Evolutionary conservation across 2,797 vertebrate genomes (phyloP), one percentile per base, ranked within the genome.

Genomic region (Toxotes lorentzi): DNA sequence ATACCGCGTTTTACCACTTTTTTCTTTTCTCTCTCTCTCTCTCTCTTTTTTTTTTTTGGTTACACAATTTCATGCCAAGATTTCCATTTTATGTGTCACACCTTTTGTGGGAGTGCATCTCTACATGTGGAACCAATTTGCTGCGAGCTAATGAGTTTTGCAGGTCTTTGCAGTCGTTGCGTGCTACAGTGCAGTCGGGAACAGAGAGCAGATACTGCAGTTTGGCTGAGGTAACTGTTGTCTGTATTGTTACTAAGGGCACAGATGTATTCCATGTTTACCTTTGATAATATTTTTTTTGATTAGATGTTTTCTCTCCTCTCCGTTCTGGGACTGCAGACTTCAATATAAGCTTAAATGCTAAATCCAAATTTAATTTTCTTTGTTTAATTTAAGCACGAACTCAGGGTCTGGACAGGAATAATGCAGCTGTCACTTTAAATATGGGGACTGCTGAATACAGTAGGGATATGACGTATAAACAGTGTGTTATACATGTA

Each of bases 41-140:
- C n/a, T n/a, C n/a, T n/a, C n/a, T 54, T 54, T 70, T 82, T 62
- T 65, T 24, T 21, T 27, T 34, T 17, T 32, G 16, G 77, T 82
- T 74, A 84, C 86, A 88, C 64, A 86, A 85, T 86, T 81, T 87
- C 81, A 89, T 81, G 88, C 91, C 91, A 89, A 91, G 82, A 82
- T 76, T 92, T 91, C 77, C 71, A 81, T 91, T 93, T 92, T 91
- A 92, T 92, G 83, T 91, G 86, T 93, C 86, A 86, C 87, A 81
- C 89, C 85, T 83, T 89, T 91, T 89, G 86, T 86, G 86, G 77
- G 82, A 91, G 88, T 92, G 85, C 76, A 93, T 94, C 93, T 87
- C 79, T 89, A 77, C 94, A 94, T 91, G 81, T 94, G 94, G 92
- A 94, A 94, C 80, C 86, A 93, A 92, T 94, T 85, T 88, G 70